Base-by-base conservation (phyloP, 2,113 vertebrate species). In the Natator depressus region DNA sequence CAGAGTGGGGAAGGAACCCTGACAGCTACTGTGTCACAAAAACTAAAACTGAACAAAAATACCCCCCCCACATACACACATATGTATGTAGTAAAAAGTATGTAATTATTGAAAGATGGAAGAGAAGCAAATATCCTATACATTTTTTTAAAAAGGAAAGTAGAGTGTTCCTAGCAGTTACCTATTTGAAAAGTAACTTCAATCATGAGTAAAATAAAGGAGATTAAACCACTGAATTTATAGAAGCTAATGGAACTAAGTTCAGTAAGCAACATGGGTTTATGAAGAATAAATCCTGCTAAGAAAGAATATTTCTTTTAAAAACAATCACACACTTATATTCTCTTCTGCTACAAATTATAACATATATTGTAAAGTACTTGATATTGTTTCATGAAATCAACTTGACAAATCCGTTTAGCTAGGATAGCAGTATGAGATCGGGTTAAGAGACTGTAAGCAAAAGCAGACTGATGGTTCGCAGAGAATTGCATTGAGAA, bases 391-490 rank as follows among this genome's bases (percentile, higher is more conserved):
- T 97, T 97, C 69, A 51, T 91, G 94, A 97, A 96, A 96, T 95
- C 89, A 83, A 79, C 88, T 95, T 95, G 96, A 96, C 94, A 95
- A 69, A 95, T 97, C 1, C 92, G 90, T 97, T 96, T 90, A 95
- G 92, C 0, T 82, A 92, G 89, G 85, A 79, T 82, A 89, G 89
- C 11, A 0, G 80, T 5, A 65, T 19, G 90, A 95, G 65, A 96
- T 69, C 5, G 24, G 78, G 93, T 90, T 88, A n/a, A 84, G 95
- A 92, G 96, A 5, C 87, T 9, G 19, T 2, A 0, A 42, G 5
- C 83, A 82, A 85, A 29, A 91, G 94, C 94, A 8, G 92, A 50
- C 51, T 96, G 97, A 97, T 97, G 94, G 94, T 97, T 97, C 78
- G 90, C 94, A 80, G 9, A 25, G 91, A 19, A 29, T 1, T 89